phyloP scores from a whole-genome alignment of 2,797 vertebrate genomes.

The Naso thynnoides region DNA sequence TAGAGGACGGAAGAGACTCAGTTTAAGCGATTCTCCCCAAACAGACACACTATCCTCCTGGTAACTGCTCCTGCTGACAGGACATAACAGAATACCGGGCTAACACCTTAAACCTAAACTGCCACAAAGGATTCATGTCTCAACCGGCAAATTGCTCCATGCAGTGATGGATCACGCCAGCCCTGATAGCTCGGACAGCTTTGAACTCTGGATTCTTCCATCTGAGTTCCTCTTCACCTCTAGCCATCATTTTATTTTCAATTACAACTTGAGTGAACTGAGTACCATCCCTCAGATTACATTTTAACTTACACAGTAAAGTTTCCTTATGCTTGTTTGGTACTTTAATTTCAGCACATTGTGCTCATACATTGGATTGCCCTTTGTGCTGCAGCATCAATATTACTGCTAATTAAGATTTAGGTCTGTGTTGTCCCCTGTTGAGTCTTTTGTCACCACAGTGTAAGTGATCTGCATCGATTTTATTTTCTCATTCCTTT shows the following conservation, averaged over 20 bases:
- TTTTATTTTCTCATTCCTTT: constrained; percentile 79
- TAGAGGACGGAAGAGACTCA: background rate
- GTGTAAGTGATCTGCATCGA: constrained; percentile 79
- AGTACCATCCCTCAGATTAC: constrained; percentile 12
- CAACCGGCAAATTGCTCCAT: constrained; percentile 23
- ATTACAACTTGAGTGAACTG: constrained; percentile 28
- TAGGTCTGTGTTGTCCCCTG: constrained; percentile 71
- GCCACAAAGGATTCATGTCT: constrained; percentile 52
- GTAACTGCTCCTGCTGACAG: constrained; percentile 36
- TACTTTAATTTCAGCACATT: constrained; percentile 40
- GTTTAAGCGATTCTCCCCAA: constrained; percentile 16
- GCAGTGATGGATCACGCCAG: constrained; percentile 33
- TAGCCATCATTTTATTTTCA: constrained; percentile 47
- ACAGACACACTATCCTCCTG: constrained; percentile 20
- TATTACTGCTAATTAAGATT: constrained; percentile 81
- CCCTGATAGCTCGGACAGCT: constrained; percentile 11
- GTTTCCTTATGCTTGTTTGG: constrained; percentile 18
- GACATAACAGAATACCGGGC: constrained; percentile 46
- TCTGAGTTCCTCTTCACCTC: constrained; percentile 29
- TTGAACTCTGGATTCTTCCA: constrained; percentile 32
- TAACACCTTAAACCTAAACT: constrained; percentile 42
- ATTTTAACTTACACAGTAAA: background rate
- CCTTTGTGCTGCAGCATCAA: constrained; percentile 72
- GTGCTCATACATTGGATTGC: constrained; percentile 48
- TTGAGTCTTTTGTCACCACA: constrained; percentile 77